These are phyloP conservation scores for Cassiopea andromeda DNA, from an alignment of 30 jellyfish, hydroid and myxozoan genomes.

Conservation along the genomic window DNA sequence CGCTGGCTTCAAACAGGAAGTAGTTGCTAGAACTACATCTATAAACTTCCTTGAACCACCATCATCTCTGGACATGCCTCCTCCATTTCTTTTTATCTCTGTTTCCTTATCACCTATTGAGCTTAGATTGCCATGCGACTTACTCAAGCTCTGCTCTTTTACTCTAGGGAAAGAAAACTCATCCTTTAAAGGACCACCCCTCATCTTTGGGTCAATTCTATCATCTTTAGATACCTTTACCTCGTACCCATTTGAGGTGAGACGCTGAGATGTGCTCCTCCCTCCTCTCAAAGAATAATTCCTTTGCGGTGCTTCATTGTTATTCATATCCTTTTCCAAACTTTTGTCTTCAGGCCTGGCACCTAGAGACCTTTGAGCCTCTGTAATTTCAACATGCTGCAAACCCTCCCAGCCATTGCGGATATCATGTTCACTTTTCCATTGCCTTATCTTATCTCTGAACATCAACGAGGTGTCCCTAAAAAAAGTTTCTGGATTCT, in stretches of 20 bases:
- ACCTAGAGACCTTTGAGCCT: neutral
- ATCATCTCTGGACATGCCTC: neutral
- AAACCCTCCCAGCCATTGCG: neutral
- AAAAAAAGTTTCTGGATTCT: neutral
- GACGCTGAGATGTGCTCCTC: neutral
- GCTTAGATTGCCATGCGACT: constrained; percentile 40
- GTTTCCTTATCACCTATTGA: neutral
- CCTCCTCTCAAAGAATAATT: neutral
- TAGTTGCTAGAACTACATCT: neutral
- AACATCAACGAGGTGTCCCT: constrained; percentile 14
- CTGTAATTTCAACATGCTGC: neutral
- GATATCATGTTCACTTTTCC: constrained; percentile 18
- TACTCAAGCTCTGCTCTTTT: constrained; percentile 2
- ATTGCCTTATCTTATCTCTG: constrained; percentile 12
- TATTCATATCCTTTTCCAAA: neutral
- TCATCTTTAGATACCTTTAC: neutral
- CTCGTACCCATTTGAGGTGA: neutral
- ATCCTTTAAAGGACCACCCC: constrained; percentile 2
- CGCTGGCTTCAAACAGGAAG: constrained; percentile 30
- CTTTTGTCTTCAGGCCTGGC: neutral
- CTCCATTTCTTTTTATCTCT: neutral
- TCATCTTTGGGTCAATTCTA: neutral
- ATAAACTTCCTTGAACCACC: neutral
- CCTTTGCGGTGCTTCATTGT: neutral
- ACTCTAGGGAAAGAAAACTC: neutral